phyloP scores from a whole-genome alignment of 2,888 invertebrate species.

The Drosophila monieri region DNA sequence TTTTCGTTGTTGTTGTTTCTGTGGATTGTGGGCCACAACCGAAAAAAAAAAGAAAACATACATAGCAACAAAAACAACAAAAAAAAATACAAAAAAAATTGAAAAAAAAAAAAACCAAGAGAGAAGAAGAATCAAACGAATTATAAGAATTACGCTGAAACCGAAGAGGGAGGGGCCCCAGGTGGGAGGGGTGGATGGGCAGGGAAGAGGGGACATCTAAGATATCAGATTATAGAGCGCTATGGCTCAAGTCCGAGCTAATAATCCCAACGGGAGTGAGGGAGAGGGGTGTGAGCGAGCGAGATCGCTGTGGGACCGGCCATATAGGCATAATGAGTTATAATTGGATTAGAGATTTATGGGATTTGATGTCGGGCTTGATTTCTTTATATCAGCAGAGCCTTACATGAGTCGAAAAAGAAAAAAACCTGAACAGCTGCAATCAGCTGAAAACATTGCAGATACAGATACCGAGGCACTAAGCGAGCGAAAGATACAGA shows the following conservation, averaged over 20 bases:
- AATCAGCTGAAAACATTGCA: constrained; percentile 8
- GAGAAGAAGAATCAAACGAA: constrained; percentile 62
- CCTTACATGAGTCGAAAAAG: constrained; percentile 23
- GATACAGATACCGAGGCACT: constrained; percentile 7
- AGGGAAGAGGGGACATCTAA: constrained; percentile 55
- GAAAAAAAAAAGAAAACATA: constrained; percentile 22
- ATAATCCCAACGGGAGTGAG: constrained; percentile 55
- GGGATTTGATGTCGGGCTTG: constrained; percentile 64
- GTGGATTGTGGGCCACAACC: constrained; percentile 55
- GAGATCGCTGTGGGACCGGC: constrained; percentile 44
- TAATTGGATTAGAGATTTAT: constrained; percentile 82
- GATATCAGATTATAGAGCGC: constrained; percentile 70
- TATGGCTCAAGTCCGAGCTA: constrained; percentile 68
- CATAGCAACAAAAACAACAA: constrained; percentile 5
- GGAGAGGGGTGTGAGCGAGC: constrained; percentile 2
- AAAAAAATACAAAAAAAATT: constrained; percentile 13
- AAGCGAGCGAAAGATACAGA: too few relatives aligned
- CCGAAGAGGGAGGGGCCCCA: constrained; percentile 18
- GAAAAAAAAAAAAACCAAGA: constrained; percentile 15
- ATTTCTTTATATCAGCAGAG: constrained; percentile 47
- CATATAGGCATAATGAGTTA: constrained; percentile 78
- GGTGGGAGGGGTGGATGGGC: constrained; percentile 20
- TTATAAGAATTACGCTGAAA: constrained; percentile 75
- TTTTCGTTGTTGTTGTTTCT: constrained; percentile 29
- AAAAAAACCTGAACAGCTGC: constrained; percentile 24